A percentile compares a stretch with the other conserved stretches of the same genome.
phyloP scores from a whole-genome alignment of 2,113 vertebrate genomes.

The Hemicordylus capensis region DNA sequence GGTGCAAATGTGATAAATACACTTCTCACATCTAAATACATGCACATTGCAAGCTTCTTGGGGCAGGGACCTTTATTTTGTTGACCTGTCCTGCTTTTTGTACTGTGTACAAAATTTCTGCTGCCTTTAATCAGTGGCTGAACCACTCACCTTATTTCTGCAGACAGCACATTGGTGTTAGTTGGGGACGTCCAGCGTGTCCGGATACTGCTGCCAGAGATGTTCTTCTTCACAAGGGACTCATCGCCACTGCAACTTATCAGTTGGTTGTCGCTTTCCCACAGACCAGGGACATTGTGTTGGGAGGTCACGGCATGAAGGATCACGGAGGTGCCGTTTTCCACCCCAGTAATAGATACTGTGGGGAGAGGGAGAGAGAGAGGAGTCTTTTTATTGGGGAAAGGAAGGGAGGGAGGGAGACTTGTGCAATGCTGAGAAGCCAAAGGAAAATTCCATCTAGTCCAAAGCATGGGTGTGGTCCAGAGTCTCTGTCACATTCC shows the following conservation, averaged over 20 bases:
- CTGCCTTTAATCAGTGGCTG: accelerated
- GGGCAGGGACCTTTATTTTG: not conserved
- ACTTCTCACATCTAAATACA: too few species aligned
- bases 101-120: not conserved
- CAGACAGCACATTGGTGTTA: accelerated
- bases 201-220: accelerated
- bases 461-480: not conserved
- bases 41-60: not conserved
- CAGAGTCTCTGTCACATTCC: accelerated
- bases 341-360: constrained; percentile 37
- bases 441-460: not conserved
- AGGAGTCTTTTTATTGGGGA: not conserved
- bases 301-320: constrained; percentile 25
- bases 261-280: accelerated
- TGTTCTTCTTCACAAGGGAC: accelerated
- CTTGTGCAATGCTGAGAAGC: not conserved
- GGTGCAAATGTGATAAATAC: too few species aligned
- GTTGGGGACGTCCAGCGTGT: constrained; percentile 20
- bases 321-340: accelerated
- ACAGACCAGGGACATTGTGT: not conserved
- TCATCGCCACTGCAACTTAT: accelerated
- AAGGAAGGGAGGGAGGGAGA: not conserved
- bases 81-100: too few species aligned
- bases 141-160: constrained; percentile 60
- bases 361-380: not conserved